Conservation (phyloP, 2,888 invertebrate species). For the Drosophila fulvimacula region DNA sequence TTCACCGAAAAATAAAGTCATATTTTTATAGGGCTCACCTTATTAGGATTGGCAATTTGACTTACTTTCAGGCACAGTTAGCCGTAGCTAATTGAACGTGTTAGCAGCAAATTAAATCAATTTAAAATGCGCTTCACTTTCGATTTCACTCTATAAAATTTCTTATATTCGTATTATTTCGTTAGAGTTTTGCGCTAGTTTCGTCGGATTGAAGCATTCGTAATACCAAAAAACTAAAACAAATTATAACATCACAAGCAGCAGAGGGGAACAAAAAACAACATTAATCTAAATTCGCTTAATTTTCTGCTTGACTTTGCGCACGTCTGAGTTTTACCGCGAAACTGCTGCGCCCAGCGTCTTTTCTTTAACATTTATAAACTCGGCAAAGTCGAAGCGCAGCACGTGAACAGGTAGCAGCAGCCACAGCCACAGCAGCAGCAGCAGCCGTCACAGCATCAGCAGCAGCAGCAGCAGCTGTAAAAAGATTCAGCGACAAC, state of each 20-base stretch:
- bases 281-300: constrained; percentile 51
- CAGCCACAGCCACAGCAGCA: constrained; percentile 24
- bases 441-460: constrained; percentile 8
- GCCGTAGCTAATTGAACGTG: background rate
- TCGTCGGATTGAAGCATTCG: constrained; percentile 27
- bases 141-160: background rate
- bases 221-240: constrained; percentile 6
- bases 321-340: constrained; percentile 66
- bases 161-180: constrained; percentile 10
- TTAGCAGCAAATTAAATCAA: background rate
- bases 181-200: constrained; percentile 19
- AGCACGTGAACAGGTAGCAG: constrained; percentile 76
- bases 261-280: constrained; percentile 20
- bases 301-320: constrained; percentile 52
- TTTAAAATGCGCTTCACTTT: constrained; percentile 2
- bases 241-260: constrained; percentile 12
- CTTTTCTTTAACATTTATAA: constrained; percentile 71
- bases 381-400: constrained; percentile 52
- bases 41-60: background rate
- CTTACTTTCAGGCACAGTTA: background rate
- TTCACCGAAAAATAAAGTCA: background rate
- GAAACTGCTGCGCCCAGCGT: constrained; percentile 73
- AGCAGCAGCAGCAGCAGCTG: constrained; percentile 28
- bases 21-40: background rate
- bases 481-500: constrained; percentile 34